Base-by-base conservation (phyloP, 1,140 invertebrate species). In the Acromyrmex heyeri region DNA sequence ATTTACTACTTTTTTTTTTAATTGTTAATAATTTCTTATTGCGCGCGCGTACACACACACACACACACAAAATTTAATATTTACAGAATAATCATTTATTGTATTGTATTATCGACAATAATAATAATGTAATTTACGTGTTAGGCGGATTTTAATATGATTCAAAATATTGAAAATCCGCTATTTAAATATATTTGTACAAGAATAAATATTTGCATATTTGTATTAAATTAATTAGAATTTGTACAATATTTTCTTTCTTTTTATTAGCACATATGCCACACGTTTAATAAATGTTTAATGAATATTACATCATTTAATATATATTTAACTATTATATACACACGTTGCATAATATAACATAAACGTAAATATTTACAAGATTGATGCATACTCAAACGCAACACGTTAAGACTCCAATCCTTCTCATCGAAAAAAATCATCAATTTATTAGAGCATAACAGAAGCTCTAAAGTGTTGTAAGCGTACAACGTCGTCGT, bases 41-140 rank as follows among this genome's bases (percentile, higher is more conserved):
- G 27, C 27, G 3, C 27, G 24, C 24, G 24, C 24, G 24, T 24
- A 30, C 27, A 30, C 27, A 7, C 34, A 7, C 34, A 34, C 3
- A 27, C 27, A 27, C 27, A 30, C 3, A 30, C 30, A 30, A 3
- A 30, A 30, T 59, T 72, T 55, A 73, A 55, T 38, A 62, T 62
- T 59, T 61, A 6, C 16, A 16, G 27, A 73, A 83, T 72, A 30
- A 70, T 34, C 12, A 82, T 59, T 72, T 72, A 44, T 50, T 50
- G 3, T 50, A 44, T 61, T 61, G 24, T 16, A 5, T 48, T 78
- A 48, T 77, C 30, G 2, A 59, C 24, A 27, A 50, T 59, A 76
- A 61, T 61, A 57, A 34, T 34, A 61, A 44, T 57, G 7, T 34
- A 38, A n/a, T 73, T 24, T 61, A 76, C 44, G 7, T 7, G 6